Percentiles rank a stretch among this genome's conserved stretches.
Evolutionary conservation across 2,113 vertebrate species (phyloP).

Genomic region (Epinephelus lanceolatus): DNA sequence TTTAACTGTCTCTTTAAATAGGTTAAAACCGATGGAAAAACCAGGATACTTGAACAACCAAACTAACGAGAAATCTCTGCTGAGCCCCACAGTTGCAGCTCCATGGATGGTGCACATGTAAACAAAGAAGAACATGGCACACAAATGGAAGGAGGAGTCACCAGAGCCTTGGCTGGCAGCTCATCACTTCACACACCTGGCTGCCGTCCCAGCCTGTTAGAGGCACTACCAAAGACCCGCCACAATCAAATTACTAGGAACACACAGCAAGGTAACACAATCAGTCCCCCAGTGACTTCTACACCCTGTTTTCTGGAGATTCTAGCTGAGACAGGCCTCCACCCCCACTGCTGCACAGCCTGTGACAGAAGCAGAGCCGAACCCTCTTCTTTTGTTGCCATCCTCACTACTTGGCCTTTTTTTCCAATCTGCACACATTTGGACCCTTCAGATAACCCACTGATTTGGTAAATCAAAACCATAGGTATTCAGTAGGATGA

Average conservation of each 20-base stretch:
- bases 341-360: constrained; percentile 42
- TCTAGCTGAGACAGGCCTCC: constrained; percentile 35
- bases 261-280: constrained; percentile 69
- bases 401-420: constrained; percentile 18
- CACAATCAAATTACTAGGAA: constrained; percentile 69
- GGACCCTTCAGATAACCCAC: background rate
- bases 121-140: constrained; percentile 25
- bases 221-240: constrained; percentile 58
- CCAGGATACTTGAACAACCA: background rate
- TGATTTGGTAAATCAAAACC: constrained; percentile 6
- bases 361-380: constrained; percentile 48
- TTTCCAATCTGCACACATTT: constrained; percentile 29
- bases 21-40: background rate
- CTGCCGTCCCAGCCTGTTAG: constrained; percentile 64
- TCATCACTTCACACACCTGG: constrained; percentile 71
- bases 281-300: constrained; percentile 61
- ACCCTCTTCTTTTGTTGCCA: constrained; percentile 18
- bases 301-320: constrained; percentile 49
- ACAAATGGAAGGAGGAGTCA: constrained; percentile 46
- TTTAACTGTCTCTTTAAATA: background rate
- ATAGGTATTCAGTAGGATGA: constrained; percentile 2
- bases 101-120: background rate
- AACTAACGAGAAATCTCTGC: background rate
- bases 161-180: constrained; percentile 49
- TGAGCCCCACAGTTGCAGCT: background rate